Conservation (phyloP, 1,140 invertebrate genomes). For the Pararge aegeria region DNA sequence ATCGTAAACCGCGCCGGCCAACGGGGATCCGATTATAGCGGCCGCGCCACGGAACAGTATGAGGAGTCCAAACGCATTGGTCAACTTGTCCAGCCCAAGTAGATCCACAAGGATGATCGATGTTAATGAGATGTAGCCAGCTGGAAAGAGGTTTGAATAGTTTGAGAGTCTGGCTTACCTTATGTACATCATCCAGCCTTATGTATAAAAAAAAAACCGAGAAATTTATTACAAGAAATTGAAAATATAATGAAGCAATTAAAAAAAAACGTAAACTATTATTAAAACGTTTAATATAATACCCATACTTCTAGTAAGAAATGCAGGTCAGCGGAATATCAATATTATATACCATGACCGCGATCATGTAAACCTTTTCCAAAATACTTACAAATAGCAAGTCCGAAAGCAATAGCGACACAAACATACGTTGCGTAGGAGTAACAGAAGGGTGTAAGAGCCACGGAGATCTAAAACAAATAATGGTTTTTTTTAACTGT, state of each 20-base stretch:
- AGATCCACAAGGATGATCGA: conserved; percentile 98
- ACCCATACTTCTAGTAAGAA: too few relatives aligned
- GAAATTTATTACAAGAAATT: too few relatives aligned
- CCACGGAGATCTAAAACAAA: conserved; percentile 82
- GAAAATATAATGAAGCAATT: too few relatives aligned
- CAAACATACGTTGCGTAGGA: conserved; percentile 88
- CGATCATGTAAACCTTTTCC: too few relatives aligned
- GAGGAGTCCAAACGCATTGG: conserved; percentile 97
- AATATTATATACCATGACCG: too few relatives aligned
- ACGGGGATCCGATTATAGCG: conserved; percentile 90
- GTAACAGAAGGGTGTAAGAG: conserved; percentile 90
- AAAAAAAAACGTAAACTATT: too few relatives aligned
- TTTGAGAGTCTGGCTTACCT: too few relatives aligned
- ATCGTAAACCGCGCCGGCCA: conserved; percentile 94
- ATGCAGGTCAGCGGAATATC: too few relatives aligned
- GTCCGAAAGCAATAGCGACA: conserved; percentile 95
- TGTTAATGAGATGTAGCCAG: conserved; percentile 97
- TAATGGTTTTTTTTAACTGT: neutral
- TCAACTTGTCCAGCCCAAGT: conserved; percentile 96
- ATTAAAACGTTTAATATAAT: too few relatives aligned
- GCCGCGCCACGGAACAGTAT: conserved; percentile 96
- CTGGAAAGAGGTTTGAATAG: conserved; percentile 78
- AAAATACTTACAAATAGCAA: conserved; percentile 97
- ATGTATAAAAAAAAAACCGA: too few relatives aligned
- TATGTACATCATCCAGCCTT: too few relatives aligned